Percentiles rank a stretch among this genome's conserved stretches.
Evolutionary conservation across 2,797 vertebrate genomes (phyloP).

Genomic region (Acanthiza pusilla): DNA sequence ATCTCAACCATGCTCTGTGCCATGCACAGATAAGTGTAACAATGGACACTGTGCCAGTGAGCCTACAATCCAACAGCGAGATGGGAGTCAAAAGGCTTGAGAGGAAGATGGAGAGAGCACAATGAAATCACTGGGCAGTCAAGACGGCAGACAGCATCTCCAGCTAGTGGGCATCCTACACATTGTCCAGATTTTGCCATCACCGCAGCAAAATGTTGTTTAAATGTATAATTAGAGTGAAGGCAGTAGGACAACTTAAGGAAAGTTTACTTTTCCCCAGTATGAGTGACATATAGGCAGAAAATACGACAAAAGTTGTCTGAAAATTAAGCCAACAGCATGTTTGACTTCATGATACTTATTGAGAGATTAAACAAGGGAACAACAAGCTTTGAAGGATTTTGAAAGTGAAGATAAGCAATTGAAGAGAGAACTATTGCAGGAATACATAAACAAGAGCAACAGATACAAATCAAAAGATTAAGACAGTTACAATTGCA

Average conservation of each 20-base stretch:
- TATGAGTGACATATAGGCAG: background rate
- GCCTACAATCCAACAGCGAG: background rate
- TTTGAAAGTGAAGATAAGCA: background rate
- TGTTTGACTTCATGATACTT: background rate
- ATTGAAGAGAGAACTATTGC: background rate
- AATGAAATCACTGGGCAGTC: background rate
- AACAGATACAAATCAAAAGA: background rate
- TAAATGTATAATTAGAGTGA: background rate
- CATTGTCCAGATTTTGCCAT: background rate
- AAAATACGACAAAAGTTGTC: background rate
- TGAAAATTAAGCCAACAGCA: background rate
- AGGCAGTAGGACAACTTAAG: background rate
- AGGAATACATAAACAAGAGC: background rate
- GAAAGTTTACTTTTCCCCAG: background rate
- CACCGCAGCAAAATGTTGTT: background rate
- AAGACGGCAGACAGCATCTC: background rate
- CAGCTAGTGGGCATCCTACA: background rate
- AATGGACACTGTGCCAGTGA: background rate
- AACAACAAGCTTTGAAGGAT: background rate
- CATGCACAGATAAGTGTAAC: background rate
- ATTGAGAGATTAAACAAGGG: background rate
- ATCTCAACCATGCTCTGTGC: background rate
- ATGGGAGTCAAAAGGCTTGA: background rate
- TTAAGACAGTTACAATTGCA: background rate
- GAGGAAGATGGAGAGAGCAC: background rate